Evolutionary conservation across 2,113 vertebrate genomes (phyloP).

Genomic region (Phodopus roborovskii): DNA sequence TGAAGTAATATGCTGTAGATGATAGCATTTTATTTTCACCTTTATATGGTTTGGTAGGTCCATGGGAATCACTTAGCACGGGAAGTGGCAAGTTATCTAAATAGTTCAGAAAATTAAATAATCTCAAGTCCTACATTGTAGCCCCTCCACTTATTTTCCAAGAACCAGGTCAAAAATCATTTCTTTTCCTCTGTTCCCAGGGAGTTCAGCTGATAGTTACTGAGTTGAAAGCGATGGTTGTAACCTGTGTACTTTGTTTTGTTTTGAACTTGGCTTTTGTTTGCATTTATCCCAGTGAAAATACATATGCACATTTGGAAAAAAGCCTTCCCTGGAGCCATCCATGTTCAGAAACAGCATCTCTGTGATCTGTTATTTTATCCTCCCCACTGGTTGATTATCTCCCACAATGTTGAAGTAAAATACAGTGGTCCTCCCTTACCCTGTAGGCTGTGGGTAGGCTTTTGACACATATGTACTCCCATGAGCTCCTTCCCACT

Average conservation of each 20-base stretch:
- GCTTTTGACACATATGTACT: neutral
- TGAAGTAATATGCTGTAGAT: neutral
- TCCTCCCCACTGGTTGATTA: neutral
- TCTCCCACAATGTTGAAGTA: neutral
- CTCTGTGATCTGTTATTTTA: neutral
- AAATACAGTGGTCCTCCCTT: too few species aligned
- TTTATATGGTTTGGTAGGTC: neutral
- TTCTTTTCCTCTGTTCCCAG: neutral
- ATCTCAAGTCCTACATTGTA: neutral
- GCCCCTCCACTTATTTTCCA: neutral
- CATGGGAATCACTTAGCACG: neutral
- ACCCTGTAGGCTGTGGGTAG: too few species aligned
- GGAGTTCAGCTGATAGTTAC: accelerated
- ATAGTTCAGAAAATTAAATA: neutral
- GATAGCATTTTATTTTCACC: neutral
- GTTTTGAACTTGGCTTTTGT: neutral
- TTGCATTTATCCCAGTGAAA: neutral
- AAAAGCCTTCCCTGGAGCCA: too few species aligned
- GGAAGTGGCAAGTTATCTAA: neutral
- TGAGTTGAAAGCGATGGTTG: neutral
- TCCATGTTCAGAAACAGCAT: accelerated
- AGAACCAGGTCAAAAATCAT: neutral
- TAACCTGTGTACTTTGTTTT: neutral
- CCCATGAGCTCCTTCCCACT: too few species aligned
- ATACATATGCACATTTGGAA: neutral